phyloP scores from a whole-genome alignment of 2,888 invertebrate genomes.

The Ischnus inquisitorius region DNA sequence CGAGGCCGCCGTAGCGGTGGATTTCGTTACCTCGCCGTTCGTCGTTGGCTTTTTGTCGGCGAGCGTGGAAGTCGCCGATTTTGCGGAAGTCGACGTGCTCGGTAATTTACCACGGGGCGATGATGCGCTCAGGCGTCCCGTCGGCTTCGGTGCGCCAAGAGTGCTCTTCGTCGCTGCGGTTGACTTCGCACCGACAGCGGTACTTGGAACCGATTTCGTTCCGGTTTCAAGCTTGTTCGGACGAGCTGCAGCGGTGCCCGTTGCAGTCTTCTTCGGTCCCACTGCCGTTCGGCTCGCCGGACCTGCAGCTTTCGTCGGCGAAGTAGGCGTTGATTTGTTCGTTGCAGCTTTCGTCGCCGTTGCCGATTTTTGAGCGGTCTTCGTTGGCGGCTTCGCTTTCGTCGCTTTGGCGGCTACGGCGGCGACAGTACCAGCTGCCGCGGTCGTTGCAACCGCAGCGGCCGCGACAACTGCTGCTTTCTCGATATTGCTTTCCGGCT shows the following conservation, averaged over 20 bases:
- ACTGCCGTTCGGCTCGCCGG: conserved; percentile 67
- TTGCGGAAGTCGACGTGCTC: conserved; percentile 61
- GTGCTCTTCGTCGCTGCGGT: conserved; percentile 68
- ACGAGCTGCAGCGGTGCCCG: conserved; percentile 62
- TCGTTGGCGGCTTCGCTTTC: conserved; percentile 74
- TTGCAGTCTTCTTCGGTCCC: conserved; percentile 67
- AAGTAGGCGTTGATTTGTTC: conserved; percentile 76
- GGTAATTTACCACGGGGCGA: conserved; percentile 71
- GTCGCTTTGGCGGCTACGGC: conserved; percentile 81
- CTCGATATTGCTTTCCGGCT: conserved; percentile 70
- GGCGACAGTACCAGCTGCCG: conserved; percentile 77
- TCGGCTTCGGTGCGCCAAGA: conserved; percentile 71
- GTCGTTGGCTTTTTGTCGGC: conserved; percentile 87
- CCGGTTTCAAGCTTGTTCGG: conserved; percentile 65
- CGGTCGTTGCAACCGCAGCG: conserved; percentile 77
- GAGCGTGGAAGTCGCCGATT: conserved; percentile 70
- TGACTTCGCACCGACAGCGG: conserved; percentile 70
- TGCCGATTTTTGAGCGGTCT: conserved; percentile 72
- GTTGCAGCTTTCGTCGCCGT: conserved; percentile 74
- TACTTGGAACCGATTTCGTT: conserved; percentile 66
- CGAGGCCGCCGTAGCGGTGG: conserved; percentile 56
- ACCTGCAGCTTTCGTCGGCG: conserved; percentile 75
- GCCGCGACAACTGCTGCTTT: conserved; percentile 73
- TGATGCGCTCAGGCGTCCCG: conserved; percentile 55
- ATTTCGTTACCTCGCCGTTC: conserved; percentile 86